Evolutionary conservation across 2,888 invertebrate genomes (phyloP), one percentile per base, ranked within the genome.

Genomic region (Himalopsyche japonica): DNA sequence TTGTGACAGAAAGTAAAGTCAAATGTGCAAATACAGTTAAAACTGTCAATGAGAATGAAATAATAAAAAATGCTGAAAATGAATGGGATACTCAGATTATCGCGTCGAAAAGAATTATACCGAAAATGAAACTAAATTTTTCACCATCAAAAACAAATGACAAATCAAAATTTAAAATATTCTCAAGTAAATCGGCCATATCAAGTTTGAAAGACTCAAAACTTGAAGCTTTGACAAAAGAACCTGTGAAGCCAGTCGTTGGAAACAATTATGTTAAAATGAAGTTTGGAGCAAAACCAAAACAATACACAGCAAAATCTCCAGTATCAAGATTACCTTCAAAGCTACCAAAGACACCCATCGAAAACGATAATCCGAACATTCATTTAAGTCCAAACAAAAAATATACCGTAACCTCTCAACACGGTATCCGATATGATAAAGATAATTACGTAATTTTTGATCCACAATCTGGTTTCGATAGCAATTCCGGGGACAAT

Each of bases 371-470:
- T 88, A 92, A 92, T 88, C 92, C 92, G 1, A 92, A 92, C 87
- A 87, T 92, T 78, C 92, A 92, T 87, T 89, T 92, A 86, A 92
- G 92, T 87, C 92, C 92, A 3, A 92, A 92, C 87, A 92, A 92
- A 90, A 92, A 92, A 88, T 92, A 92, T 87, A 92, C 92, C 7
- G 92, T 92, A 32, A 92, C 92, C 78, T 90, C 92, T 48, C 92
- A 92, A 87, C 92, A 92, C 88, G 92, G 89, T 90, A 92, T 92
- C 82, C 89, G 92, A 87, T 92, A 92, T 88, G 92, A 92, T 88
- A 92, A 92, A 88, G 92, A 92, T 87, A 92, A 92, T 88, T 92
- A 92, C 86, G 92, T 92, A 24, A 91, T 92, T 88, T 92, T 92
- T 87, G 92, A 92, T 88, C 92, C 92, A 1, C 88, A 88, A 78